These are phyloP conservation scores for Arion vulgaris DNA, from an alignment of 1,140 invertebrate genomes.

Conservation along the genomic window DNA sequence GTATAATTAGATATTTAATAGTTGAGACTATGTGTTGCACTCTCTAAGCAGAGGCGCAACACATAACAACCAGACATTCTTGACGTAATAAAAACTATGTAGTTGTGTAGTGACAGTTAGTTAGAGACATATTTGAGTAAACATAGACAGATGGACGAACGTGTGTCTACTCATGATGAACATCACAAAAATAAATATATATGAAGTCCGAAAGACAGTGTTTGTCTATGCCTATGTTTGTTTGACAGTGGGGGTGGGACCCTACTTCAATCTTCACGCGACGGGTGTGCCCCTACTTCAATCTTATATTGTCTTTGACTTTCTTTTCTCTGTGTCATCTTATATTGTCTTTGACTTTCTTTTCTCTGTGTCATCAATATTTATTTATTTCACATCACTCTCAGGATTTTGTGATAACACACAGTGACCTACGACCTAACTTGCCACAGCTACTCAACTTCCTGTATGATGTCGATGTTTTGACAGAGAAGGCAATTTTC, in stretches of 20 bases:
- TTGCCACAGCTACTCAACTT: constrained; percentile 22
- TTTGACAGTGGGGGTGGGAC: too few relatives aligned
- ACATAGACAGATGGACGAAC: too few relatives aligned
- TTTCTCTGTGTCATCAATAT: not conserved
- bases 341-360: not conserved
- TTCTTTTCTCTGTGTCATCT: not conserved
- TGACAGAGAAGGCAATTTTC: constrained; percentile 7
- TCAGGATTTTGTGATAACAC: constrained; percentile 29
- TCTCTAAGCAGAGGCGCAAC: too few relatives aligned
- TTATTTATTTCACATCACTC: not conserved
- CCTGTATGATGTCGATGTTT: constrained; percentile 29
- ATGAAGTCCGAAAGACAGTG: not conserved
- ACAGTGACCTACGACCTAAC: not conserved
- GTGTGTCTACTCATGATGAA: too few relatives aligned
- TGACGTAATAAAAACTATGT: not conserved
- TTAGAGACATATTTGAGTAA: too few relatives aligned
- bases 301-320: not conserved
- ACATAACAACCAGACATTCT: not conserved
- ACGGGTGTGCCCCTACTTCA: too few relatives aligned
- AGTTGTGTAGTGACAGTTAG: too few relatives aligned
- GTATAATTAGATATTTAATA: too few relatives aligned
- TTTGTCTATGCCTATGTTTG: too few relatives aligned
- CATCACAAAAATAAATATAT: too few relatives aligned
- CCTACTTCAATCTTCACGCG: too few relatives aligned
- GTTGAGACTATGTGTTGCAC: too few relatives aligned